phyloP scores from a whole-genome alignment of 2,888 invertebrate genomes.

The Drosophila mayaguana region DNA sequence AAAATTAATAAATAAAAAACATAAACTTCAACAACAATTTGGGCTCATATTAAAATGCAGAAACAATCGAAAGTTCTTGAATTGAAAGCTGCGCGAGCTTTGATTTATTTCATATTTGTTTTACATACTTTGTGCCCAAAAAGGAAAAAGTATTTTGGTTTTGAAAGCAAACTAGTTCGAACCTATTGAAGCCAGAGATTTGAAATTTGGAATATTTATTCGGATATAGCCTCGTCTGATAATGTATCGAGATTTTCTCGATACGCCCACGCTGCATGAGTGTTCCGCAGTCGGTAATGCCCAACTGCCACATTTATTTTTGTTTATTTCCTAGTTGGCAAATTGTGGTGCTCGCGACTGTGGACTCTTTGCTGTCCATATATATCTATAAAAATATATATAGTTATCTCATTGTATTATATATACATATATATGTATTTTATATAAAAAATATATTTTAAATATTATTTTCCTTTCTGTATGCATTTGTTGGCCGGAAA shows the following conservation, averaged over 20 bases:
- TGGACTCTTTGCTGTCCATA: slow-evolving; percentile 2
- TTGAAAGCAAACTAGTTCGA: no score
- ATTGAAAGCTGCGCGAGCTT: neutral
- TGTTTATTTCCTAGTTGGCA: slow-evolving; percentile 17
- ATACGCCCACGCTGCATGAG: no score
- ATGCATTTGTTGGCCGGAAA: slow-evolving; percentile 76
- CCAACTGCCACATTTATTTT: no score
- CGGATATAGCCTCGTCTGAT: no score
- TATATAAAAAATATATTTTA: slow-evolving; percentile 34
- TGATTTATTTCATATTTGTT: slow-evolving; percentile 14
- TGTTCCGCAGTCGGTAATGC: no score
- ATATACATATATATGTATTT: slow-evolving; percentile 23
- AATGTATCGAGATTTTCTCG: no score
- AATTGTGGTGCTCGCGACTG: neutral
- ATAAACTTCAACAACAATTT: no score
- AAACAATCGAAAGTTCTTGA: neutral
- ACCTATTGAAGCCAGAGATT: no score
- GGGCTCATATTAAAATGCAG: neutral
- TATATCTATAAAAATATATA: slow-evolving; percentile 14
- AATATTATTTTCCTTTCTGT: slow-evolving; percentile 47
- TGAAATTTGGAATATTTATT: no score
- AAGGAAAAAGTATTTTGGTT: no score
- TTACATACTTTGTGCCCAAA: no score
- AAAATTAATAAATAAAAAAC: no score
- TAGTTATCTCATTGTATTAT: slow-evolving; percentile 23